Conservation (phyloP, 1,140 invertebrate genomes). For the Diachasma alloeum region DNA sequence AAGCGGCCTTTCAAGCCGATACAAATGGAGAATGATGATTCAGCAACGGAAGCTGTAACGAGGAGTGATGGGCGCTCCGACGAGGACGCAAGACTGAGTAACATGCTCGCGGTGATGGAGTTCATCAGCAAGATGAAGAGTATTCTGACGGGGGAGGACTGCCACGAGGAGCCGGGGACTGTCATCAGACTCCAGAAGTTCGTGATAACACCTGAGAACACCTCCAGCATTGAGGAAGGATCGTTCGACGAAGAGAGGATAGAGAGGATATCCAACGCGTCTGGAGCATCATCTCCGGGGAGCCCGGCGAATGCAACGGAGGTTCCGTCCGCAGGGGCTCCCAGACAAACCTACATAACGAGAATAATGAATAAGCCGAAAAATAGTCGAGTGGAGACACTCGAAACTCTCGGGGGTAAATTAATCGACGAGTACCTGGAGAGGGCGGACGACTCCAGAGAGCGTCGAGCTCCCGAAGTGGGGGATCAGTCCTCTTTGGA, state of each 20-base stretch:
- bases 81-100: constrained; percentile 13
- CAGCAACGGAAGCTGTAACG: neutral
- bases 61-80: neutral
- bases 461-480: neutral
- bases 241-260: too few relatives aligned
- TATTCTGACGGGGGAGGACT: constrained; percentile 6
- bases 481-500: neutral
- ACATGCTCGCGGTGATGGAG: constrained; percentile 25
- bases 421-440: neutral
- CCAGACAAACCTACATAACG: neutral
- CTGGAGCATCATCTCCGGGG: too few relatives aligned
- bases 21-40: neutral
- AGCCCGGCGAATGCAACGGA: too few relatives aligned
- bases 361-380: neutral
- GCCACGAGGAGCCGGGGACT: neutral
- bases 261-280: too few relatives aligned
- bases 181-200: constrained; percentile 27
- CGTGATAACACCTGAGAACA: constrained; percentile 1
- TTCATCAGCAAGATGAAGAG: constrained; percentile 27
- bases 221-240: neutral
- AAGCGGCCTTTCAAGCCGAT: too few relatives aligned
- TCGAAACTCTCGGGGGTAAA: neutral
- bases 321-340: neutral
- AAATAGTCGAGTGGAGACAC: neutral
- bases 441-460: neutral